phyloP scores from a whole-genome alignment of 1,140 invertebrate genomes.

The Idris sp. region DNA sequence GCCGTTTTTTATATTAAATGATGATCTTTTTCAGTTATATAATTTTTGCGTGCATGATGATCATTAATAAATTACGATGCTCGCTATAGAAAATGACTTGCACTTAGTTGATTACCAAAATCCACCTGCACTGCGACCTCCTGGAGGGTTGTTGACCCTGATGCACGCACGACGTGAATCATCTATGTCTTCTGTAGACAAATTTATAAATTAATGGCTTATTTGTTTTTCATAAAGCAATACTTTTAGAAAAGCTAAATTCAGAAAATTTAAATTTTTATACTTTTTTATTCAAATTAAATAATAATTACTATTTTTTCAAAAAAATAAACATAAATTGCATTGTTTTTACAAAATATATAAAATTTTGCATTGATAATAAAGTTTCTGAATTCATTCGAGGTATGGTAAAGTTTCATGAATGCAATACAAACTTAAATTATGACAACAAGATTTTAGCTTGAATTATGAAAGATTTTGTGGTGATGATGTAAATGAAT shows the following conservation, averaged over 20 bases:
- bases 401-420: slow-evolving; percentile 1
- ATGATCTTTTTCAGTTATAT: slow-evolving; percentile 3
- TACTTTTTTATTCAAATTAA: too few species aligned
- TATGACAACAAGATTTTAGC: slow-evolving; percentile 1
- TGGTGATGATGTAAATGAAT: too few species aligned
- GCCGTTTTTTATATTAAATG: not conserved
- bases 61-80: slow-evolving; percentile 30
- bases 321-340: too few species aligned
- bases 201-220: slow-evolving; percentile 18
- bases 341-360: too few species aligned
- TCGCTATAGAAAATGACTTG: slow-evolving; percentile 11
- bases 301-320: too few species aligned
- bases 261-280: too few species aligned
- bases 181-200: slow-evolving; percentile 73
- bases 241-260: too few species aligned
- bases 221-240: too few species aligned
- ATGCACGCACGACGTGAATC: slow-evolving; percentile 76
- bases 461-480: not conserved
- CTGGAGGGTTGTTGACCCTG: slow-evolving; percentile 79
- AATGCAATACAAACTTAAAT: slow-evolving; percentile 3
- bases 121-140: slow-evolving; percentile 78
- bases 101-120: slow-evolving; percentile 74
- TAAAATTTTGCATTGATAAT: too few species aligned
- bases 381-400: too few species aligned
- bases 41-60: slow-evolving; percentile 9